phyloP scores from a whole-genome alignment of 2,113 vertebrate genomes.

The Tetrao urogallus region DNA sequence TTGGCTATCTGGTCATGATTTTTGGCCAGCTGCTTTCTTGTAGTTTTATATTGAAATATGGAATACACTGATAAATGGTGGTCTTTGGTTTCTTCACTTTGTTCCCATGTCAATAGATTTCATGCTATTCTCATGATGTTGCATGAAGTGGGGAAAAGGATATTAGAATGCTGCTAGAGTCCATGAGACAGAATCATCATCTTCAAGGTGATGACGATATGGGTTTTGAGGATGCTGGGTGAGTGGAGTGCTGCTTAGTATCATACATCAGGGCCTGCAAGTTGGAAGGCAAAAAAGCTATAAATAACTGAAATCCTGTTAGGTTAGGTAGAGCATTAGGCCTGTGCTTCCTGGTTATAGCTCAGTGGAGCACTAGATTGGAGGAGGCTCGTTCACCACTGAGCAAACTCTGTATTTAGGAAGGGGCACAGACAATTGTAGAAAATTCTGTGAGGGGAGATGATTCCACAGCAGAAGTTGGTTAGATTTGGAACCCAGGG shows the following conservation, averaged over 20 bases:
- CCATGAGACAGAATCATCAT: not conserved
- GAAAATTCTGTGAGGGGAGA: not conserved
- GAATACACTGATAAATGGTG: not conserved
- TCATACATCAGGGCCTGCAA: not conserved
- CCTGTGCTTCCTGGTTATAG: not conserved
- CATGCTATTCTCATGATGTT: rapidly evolving
- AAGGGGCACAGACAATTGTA: not conserved
- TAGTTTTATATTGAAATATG: not conserved
- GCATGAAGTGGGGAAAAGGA: not conserved
- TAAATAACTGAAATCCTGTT: not conserved
- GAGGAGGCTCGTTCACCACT: not conserved
- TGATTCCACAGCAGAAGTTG: not conserved
- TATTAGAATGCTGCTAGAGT: not conserved
- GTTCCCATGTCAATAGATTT: rapidly evolving
- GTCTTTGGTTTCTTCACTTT: rapidly evolving
- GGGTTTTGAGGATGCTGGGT: not conserved
- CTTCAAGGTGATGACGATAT: not conserved
- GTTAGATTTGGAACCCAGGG: not conserved
- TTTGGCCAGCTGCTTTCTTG: not conserved
- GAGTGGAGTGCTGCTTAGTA: not conserved
- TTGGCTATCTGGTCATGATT: not conserved
- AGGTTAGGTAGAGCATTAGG: not conserved
- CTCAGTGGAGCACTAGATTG: conserved; percentile 35
- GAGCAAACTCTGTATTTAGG: conserved; percentile 12
- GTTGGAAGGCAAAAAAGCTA: not conserved